phyloP scores from a whole-genome alignment of 2,888 invertebrate species.

The Ecdyonurus torrentis region DNA sequence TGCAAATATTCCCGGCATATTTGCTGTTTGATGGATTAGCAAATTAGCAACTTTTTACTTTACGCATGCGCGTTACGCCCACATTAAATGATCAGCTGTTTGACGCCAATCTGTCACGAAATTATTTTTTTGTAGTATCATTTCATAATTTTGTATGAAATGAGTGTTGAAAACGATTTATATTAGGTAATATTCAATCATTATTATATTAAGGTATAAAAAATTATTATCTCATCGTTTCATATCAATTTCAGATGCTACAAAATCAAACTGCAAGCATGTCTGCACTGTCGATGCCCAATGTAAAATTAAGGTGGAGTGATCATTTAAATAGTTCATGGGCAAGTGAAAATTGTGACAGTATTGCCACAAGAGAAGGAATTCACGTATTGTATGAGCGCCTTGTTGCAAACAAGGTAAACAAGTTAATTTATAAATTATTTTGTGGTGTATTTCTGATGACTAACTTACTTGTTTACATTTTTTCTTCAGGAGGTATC shows the following conservation, averaged over 20 bases:
- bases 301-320: constrained; percentile 31
- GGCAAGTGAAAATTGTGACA: constrained; percentile 38
- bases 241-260: background rate
- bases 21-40: too few relatives aligned
- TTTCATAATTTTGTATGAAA: background rate
- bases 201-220: too few relatives aligned
- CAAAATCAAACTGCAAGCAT: background rate
- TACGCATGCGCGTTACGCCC: background rate
- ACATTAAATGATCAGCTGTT: too few relatives aligned
- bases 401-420: constrained; percentile 33
- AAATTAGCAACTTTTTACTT: too few relatives aligned
- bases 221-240: background rate
- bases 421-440: background rate
- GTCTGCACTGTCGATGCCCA: constrained; percentile 9
- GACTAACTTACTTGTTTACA: background rate
- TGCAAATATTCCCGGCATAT: too few relatives aligned
- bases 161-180: too few relatives aligned
- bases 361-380: constrained; percentile 33
- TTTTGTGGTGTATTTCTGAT: background rate
- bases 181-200: too few relatives aligned
- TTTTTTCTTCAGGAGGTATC: constrained; percentile 19
- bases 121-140: background rate
- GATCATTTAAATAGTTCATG: constrained; percentile 39
- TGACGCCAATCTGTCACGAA: background rate
- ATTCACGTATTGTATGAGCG: constrained; percentile 34